Conservation (phyloP, 2,888 invertebrate species). For the Chrysolina haemoptera region DNA sequence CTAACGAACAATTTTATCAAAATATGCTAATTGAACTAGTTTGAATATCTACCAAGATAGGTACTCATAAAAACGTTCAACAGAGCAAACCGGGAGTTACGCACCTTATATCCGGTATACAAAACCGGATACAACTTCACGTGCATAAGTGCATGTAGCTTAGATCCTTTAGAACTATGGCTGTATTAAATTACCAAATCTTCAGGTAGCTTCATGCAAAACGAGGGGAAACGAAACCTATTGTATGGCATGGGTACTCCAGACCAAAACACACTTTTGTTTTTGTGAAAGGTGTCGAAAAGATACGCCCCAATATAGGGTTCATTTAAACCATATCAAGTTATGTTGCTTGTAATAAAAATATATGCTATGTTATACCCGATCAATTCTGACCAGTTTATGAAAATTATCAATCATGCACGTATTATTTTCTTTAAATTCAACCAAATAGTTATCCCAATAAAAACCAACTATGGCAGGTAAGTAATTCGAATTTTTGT, state of each 20-base stretch:
- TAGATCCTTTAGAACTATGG: conserved; percentile 42
- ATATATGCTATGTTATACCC: too few species aligned
- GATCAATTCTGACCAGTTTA: too few species aligned
- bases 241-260: conserved; percentile 11
- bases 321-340: not conserved
- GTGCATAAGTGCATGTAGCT: conserved; percentile 54
- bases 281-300: not conserved
- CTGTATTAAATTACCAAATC: conserved; percentile 42
- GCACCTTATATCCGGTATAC: conserved; percentile 61
- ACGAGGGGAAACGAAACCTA: conserved; percentile 15
- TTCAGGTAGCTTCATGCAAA: conserved; percentile 35
- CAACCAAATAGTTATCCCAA: too few species aligned
- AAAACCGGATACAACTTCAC: conserved; percentile 55
- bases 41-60: conserved; percentile 25
- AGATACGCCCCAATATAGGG: not conserved
- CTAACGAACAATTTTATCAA: conserved; percentile 11
- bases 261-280: conserved; percentile 1
- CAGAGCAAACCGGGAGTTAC: conserved; percentile 50
- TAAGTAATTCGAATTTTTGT: too few species aligned
- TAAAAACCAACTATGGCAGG: too few species aligned
- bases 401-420: too few species aligned
- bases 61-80: conserved; percentile 31
- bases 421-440: too few species aligned
- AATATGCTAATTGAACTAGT: conserved; percentile 14
- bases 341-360: too few species aligned